A percentile compares a stretch with the other conserved stretches of the same genome.
phyloP scores from a whole-genome alignment of 1,140 invertebrate genomes.

The Coelopa frigida region DNA sequence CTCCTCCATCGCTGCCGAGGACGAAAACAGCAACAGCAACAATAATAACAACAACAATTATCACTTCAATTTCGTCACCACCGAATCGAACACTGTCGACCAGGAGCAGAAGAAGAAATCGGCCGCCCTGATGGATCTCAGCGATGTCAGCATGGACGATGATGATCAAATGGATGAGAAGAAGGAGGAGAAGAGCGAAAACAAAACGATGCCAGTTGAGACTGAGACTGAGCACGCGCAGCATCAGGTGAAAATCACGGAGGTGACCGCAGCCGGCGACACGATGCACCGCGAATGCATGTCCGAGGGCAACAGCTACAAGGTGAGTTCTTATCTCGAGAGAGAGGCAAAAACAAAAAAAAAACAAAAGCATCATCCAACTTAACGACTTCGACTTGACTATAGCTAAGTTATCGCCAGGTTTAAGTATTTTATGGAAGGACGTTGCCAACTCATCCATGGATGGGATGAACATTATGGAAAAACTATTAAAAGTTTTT shows the following conservation, averaged over 20 bases:
- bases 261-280: slow-evolving; percentile 33
- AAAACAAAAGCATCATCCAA: background rate
- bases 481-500: too few species aligned
- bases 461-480: too few species aligned
- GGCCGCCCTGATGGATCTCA: slow-evolving; percentile 49
- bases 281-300: slow-evolving; percentile 39
- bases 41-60: slow-evolving; percentile 7
- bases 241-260: slow-evolving; percentile 33
- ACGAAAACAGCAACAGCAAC: slow-evolving; percentile 9
- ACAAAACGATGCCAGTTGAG: background rate
- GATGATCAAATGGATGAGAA: slow-evolving; percentile 43
- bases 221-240: too few species aligned
- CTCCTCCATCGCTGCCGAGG: slow-evolving; percentile 12
- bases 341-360: background rate
- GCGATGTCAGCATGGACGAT: slow-evolving; percentile 61
- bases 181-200: slow-evolving; percentile 1
- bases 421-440: too few species aligned
- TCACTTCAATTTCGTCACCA: slow-evolving; percentile 18
- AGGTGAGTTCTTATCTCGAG: slow-evolving; percentile 25
- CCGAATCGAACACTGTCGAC: slow-evolving; percentile 3
- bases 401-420: too few species aligned
- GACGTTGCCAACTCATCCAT: too few species aligned
- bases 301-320: slow-evolving; percentile 37
- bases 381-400: background rate
- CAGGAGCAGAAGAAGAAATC: slow-evolving; percentile 14